Percentiles rank a stretch among this genome's conserved stretches.
phyloP scores from a whole-genome alignment of 1,140 invertebrate species.

The Drosophila leontia region DNA sequence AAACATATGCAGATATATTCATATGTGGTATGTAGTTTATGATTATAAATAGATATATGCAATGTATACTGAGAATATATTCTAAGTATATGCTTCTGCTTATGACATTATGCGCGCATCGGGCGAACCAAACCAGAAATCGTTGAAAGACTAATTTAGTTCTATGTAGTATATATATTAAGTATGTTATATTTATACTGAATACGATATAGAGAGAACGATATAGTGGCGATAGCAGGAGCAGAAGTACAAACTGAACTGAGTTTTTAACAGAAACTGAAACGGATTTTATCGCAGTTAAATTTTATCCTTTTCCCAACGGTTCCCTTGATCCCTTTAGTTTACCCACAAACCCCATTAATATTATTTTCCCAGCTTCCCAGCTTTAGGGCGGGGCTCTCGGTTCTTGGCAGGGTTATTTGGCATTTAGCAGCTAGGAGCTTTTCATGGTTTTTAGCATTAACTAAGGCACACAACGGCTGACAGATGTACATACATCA shows the following conservation, averaged over 20 bases:
- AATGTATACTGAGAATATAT: constrained; percentile 57
- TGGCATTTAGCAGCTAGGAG: constrained; percentile 40
- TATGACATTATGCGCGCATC: constrained; percentile 56
- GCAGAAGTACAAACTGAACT: constrained; percentile 11
- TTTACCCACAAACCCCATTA: not conserved
- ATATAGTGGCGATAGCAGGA: constrained; percentile 29
- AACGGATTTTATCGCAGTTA: constrained; percentile 2
- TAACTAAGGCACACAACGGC: constrained; percentile 53
- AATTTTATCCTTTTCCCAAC: not conserved
- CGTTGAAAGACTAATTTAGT: constrained; percentile 66
- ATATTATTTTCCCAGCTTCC: not conserved
- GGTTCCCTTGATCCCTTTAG: not conserved
- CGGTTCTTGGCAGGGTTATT: constrained; percentile 29
- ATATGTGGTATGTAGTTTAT: constrained; percentile 69
- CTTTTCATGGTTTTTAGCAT: constrained; percentile 39
- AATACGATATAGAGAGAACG: constrained; percentile 50
- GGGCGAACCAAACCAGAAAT: constrained; percentile 60
- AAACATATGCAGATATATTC: constrained; percentile 59
- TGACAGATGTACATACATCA: constrained; percentile 49
- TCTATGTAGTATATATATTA: constrained; percentile 44
- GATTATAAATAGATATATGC: constrained; percentile 55
- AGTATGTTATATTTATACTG: constrained; percentile 76
- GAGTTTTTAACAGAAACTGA: constrained; percentile 27
- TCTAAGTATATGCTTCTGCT: constrained; percentile 63
- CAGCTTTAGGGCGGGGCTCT: constrained; percentile 12